phyloP scores from a whole-genome alignment of 2,797 vertebrate genomes.

The Peromyscus attwateri region DNA sequence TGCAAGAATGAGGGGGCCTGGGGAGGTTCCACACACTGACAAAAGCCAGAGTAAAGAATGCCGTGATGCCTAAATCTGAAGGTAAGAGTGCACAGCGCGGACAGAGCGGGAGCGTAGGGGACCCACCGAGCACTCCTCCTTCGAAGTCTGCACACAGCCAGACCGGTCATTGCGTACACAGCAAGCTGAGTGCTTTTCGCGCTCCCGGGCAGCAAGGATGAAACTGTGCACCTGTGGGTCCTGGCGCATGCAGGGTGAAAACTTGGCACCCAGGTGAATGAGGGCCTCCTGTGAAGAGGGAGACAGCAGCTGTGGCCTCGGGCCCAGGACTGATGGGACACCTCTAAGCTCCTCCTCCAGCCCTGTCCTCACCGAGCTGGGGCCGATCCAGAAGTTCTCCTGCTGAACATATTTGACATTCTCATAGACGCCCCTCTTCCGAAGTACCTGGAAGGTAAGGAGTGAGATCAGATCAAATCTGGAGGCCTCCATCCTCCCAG shows the following conservation, averaged over 20 bases:
- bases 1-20: not conserved
- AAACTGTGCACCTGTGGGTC: slow-evolving; percentile 95
- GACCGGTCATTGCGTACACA: slow-evolving; percentile 98
- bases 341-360: not conserved
- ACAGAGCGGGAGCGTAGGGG: not conserved
- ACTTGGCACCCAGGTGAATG: slow-evolving; percentile 99
- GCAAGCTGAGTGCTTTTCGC: slow-evolving; percentile 95
- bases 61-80: not conserved
- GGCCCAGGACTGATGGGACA: not conserved
- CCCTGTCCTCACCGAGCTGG: slow-evolving; percentile 92
- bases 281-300: slow-evolving; percentile 92
- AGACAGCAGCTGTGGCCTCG: not conserved
- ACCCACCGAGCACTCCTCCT: slow-evolving; percentile 97
- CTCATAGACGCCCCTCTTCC: slow-evolving; percentile 98
- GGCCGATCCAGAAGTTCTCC: slow-evolving; percentile 99
- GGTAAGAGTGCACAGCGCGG: not conserved
- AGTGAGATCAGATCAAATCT: not conserved
- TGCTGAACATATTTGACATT: slow-evolving; percentile 98
- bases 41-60: not conserved
- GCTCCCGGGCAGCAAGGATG: slow-evolving; percentile 91
- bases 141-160: slow-evolving; percentile 96
- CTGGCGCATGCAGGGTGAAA: slow-evolving; percentile 98
- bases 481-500: not conserved
- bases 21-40: rapidly evolving
- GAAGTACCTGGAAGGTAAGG: slow-evolving; percentile 91